phyloP scores from a whole-genome alignment of 2,113 vertebrate genomes.

The Amazona guildingii region DNA sequence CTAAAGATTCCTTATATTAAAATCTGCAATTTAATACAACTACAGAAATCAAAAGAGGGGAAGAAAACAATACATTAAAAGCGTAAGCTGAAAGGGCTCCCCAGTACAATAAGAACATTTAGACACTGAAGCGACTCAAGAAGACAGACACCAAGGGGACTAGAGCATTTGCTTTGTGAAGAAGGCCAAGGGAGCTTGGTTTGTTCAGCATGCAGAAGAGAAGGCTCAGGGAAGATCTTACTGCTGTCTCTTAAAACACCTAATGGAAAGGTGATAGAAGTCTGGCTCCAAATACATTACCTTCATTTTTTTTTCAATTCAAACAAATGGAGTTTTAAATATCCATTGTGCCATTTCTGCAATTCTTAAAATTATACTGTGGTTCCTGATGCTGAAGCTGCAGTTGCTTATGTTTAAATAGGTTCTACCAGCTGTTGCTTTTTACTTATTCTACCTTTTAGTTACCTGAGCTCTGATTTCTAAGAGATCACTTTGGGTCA shows the following conservation, averaged over 20 bases:
- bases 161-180: not conserved
- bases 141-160: not conserved
- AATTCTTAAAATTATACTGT: not conserved
- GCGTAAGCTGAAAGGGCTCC: not conserved
- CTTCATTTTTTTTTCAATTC: not conserved
- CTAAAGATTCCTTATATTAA: not conserved
- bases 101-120: not conserved
- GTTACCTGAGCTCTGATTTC: not conserved
- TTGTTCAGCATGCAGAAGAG: not conserved
- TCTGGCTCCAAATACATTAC: not conserved
- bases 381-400: not conserved
- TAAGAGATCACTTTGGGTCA: not conserved
- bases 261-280: not conserved
- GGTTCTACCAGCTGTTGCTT: not conserved
- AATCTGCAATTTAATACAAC: not conserved
- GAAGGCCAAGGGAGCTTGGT: not conserved
- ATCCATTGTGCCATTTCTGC: not conserved
- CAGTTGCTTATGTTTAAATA: not conserved
- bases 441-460: not conserved
- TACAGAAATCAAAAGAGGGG: not conserved
- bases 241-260: not conserved
- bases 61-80: not conserved
- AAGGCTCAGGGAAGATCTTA: not conserved
- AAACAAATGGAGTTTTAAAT: not conserved
- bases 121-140: not conserved